Evolutionary conservation across 2,113 vertebrate genomes (phyloP).

Genomic region (Sula dactylatra): DNA sequence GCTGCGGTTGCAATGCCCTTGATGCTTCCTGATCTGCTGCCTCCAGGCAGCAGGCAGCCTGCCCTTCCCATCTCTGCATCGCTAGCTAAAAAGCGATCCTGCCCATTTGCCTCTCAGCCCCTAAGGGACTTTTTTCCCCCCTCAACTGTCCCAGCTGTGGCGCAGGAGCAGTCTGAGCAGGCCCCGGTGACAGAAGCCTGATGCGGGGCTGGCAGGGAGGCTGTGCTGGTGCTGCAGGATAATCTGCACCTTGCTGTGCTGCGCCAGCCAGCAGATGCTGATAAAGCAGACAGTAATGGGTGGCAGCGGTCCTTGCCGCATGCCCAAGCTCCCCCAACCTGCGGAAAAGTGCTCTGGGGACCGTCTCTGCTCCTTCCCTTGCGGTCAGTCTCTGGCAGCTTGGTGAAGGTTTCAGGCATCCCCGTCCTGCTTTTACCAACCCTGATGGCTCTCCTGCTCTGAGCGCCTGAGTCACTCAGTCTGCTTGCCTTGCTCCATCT

Average conservation of each 20-base stretch:
- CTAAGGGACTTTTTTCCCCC: neutral
- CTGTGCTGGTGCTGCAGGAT: neutral
- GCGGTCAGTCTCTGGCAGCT: accelerated
- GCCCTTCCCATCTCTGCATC: neutral
- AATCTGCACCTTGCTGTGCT: accelerated
- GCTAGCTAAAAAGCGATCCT: neutral
- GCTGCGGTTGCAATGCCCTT: neutral
- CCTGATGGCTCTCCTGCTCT: neutral
- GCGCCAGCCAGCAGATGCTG: neutral
- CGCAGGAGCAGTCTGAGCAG: neutral
- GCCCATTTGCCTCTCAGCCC: neutral
- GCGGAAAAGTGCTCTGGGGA: accelerated
- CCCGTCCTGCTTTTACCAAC: neutral
- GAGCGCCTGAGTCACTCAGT: neutral
- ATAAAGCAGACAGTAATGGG: neutral
- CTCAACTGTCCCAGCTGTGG: neutral
- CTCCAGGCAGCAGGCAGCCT: neutral
- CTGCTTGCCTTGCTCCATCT: neutral
- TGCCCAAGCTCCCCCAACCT: accelerated
- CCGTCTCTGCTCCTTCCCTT: neutral
- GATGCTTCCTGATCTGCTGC: neutral
- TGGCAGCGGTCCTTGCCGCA: neutral
- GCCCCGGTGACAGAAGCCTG: neutral
- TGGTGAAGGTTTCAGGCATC: neutral
- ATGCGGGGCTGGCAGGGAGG: neutral